Evolutionary conservation across 1,140 invertebrate species (phyloP), one percentile per base, ranked within the genome.

Genomic region (Zaprionus taronus): DNA sequence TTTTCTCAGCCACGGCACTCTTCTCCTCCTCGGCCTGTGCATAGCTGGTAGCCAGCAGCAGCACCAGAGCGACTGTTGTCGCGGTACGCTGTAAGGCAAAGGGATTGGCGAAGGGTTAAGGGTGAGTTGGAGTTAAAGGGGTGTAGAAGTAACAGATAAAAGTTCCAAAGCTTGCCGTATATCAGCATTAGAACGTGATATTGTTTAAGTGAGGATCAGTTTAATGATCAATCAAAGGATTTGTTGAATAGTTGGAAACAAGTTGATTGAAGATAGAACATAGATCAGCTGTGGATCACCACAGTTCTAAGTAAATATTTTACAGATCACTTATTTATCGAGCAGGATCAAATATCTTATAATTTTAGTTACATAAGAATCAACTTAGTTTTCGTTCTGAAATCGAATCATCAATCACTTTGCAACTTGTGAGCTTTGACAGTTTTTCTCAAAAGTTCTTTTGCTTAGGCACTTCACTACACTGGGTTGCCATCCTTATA

Each of bases 1-100:
- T 84, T 93, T 94, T 93, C 71, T 93, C 94, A 81, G 94, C 94
- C 83, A 94, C 93, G 92, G 93, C 69, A 11, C 65, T 71, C 74
- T 92, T 91, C 63, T 92, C 91, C 36, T 78, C 90, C 77, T 91
- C 90, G 55, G 91, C 91, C 62, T 70, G 92, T 76, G 91, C 93
- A 91, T 79, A 91, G 70, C 56, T 93, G 93, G 76, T 90, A 73
- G 82, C 91, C 75, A 92, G 73, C 62, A 94, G 90, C 78, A 94
- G 89, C 68, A 95, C 76, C 66, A 95, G 90, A 79, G 94, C 94
- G 75, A 93, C 91, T 51, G 94, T 83, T 76, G 78, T 92, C 77
- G 94, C 92, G 82, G 93, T 90, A 78, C 91, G 91, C 91, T 93
- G 73, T 79, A 83, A 72, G n/a, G 55, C 4, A 55, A 61, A 28